These are phyloP conservation scores for Nicator chloris DNA, from an alignment of 2,113 vertebrate genomes.

Conservation along the genomic window DNA sequence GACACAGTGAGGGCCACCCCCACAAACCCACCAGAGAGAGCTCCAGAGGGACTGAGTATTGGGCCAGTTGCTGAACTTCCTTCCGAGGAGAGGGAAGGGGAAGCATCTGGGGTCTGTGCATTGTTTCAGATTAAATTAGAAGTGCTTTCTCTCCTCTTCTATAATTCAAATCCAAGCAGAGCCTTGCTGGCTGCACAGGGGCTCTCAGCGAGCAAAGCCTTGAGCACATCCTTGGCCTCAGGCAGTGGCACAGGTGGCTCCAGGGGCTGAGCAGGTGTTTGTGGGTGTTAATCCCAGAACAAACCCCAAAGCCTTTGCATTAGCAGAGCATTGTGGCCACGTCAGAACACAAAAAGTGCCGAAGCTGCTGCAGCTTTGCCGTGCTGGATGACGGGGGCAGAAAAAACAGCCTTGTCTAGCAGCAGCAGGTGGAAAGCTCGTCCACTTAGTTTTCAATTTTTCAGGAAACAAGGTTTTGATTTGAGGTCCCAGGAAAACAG, in stretches of 20 bases:
- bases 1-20: not conserved
- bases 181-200: not conserved
- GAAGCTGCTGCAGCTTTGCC: not conserved
- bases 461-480: not conserved
- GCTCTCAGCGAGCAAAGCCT: not conserved
- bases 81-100: not conserved
- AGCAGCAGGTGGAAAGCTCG: not conserved
- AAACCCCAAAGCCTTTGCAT: not conserved
- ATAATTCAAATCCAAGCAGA: not conserved
- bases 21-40: not conserved
- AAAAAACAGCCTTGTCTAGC: not conserved
- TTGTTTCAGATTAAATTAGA: not conserved
- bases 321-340: not conserved
- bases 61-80: not conserved
- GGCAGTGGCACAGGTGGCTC: not conserved
- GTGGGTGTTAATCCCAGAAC: not conserved
- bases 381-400: fast-evolving
- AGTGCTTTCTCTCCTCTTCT: not conserved
- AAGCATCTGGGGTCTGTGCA: fast-evolving
- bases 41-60: fast-evolving
- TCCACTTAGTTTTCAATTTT: not conserved
- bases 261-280: fast-evolving
- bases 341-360: fast-evolving
- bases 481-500: not conserved
- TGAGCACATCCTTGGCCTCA: not conserved